A percentile compares a stretch with the other conserved stretches of the same genome.
These are phyloP conservation scores for Malurus cyaneus DNA, from an alignment of 2,113 vertebrate genomes.

Conservation along the genomic window DNA sequence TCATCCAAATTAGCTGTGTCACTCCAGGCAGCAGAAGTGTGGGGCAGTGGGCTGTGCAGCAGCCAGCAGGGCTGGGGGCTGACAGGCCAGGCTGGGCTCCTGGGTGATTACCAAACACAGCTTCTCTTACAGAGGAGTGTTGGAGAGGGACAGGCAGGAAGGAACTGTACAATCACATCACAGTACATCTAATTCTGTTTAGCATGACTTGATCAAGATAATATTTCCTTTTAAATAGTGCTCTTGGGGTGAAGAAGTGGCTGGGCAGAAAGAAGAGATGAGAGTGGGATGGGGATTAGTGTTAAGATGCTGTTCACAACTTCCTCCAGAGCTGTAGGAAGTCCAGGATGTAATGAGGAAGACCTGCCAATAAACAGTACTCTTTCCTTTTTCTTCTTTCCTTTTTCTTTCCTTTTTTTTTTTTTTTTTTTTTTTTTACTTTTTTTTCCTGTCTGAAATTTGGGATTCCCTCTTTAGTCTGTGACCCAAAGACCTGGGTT, in stretches of 20 bases:
- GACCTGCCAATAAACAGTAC: not conserved
- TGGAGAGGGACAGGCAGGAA: not conserved
- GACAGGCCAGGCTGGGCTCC: not conserved
- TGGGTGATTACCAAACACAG: not conserved
- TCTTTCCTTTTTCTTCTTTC: rapidly evolving
- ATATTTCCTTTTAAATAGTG: not conserved
- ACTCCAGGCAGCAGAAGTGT: not conserved
- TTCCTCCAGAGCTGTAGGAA: not conserved
- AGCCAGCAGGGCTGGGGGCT: not conserved
- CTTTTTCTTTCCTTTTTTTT: too few species aligned
- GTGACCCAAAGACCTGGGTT: not conserved
- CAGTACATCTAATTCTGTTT: not conserved
- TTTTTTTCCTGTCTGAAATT: not conserved
- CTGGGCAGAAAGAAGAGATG: not conserved
- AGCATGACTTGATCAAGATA: not conserved
- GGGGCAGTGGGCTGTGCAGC: not conserved
- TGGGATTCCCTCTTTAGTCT: not conserved
- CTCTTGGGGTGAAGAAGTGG: not conserved
- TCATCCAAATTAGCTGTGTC: not conserved
- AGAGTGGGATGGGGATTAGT: not conserved
- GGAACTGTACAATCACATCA: not conserved
- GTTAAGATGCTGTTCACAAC: not conserved
- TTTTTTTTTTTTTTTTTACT: rapidly evolving
- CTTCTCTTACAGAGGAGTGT: not conserved
- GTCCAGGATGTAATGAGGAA: not conserved